Conservation (phyloP, 2,113 vertebrate species). For the Crotalus viridis region DNA sequence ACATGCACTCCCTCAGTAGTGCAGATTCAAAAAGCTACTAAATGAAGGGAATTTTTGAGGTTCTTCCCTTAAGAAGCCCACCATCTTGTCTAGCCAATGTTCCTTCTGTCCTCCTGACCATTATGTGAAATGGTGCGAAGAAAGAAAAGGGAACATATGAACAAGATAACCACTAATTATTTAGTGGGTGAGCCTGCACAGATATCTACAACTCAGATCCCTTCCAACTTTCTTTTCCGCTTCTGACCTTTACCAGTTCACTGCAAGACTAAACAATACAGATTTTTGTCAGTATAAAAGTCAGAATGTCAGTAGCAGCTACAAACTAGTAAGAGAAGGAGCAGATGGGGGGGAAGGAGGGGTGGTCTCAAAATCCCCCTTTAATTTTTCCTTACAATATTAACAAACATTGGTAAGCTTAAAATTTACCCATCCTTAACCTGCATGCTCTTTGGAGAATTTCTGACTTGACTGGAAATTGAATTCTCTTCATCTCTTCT, state of each 20-base stretch:
- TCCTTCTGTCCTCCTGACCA: neutral
- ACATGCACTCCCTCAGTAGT: neutral
- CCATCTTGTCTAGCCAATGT: neutral
- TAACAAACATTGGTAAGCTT: neutral
- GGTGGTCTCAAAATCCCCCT: neutral
- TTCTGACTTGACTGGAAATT: neutral
- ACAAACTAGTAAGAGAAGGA: neutral
- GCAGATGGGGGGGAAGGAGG: neutral
- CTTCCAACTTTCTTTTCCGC: neutral
- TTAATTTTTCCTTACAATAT: neutral
- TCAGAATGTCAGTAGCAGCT: neutral
- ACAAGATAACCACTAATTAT: neutral
- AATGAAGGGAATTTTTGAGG: neutral
- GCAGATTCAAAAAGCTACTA: neutral
- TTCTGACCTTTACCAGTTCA: neutral
- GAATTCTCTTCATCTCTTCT: neutral
- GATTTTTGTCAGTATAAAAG: neutral
- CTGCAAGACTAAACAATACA: neutral
- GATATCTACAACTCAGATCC: neutral
- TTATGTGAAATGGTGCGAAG: neutral
- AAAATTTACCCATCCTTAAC: neutral
- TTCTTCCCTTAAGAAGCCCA: neutral
- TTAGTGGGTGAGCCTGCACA: neutral
- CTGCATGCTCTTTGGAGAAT: neutral
- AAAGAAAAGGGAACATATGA: neutral